Evolutionary conservation across 2,113 vertebrate genomes (phyloP).

Genomic region (Anthoscopus minutus): DNA sequence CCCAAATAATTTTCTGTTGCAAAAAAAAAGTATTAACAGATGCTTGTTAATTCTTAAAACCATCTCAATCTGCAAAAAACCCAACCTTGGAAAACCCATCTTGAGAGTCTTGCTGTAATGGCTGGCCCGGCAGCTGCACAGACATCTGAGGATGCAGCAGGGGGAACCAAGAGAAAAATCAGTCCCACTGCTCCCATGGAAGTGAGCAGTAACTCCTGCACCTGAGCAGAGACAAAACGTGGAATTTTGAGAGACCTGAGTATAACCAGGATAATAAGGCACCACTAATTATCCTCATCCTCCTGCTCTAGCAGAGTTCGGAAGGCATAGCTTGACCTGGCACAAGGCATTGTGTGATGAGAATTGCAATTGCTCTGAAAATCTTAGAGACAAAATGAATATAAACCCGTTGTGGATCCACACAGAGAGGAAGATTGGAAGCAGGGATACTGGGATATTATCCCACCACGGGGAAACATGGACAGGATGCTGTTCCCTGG

Average conservation of each 20-base stretch:
- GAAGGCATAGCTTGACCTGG: rapidly evolving
- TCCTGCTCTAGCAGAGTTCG: rapidly evolving
- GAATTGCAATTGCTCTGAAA: not conserved
- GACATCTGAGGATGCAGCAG: rapidly evolving
- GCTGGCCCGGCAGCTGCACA: rapidly evolving
- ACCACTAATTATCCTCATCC: not conserved
- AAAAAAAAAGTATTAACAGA: not conserved
- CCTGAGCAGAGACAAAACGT: not conserved
- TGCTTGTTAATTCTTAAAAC: constrained; percentile 18
- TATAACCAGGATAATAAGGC: not conserved
- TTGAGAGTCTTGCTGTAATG: not conserved
- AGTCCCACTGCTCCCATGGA: not conserved
- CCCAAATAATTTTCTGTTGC: constrained; percentile 25
- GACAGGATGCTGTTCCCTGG: not conserved
- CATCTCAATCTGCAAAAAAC: not conserved
- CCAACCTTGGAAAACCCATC: not conserved
- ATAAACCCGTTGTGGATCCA: not conserved
- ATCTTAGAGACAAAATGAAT: not conserved
- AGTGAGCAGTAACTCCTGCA: not conserved
- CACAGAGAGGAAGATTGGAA: not conserved
- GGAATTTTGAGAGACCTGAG: not conserved
- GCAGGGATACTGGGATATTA: not conserved
- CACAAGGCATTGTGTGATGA: rapidly evolving
- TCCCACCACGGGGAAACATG: too few species aligned
- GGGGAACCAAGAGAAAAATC: not conserved